phyloP scores from a whole-genome alignment of 2,888 invertebrate species.

The Autographa gamma region DNA sequence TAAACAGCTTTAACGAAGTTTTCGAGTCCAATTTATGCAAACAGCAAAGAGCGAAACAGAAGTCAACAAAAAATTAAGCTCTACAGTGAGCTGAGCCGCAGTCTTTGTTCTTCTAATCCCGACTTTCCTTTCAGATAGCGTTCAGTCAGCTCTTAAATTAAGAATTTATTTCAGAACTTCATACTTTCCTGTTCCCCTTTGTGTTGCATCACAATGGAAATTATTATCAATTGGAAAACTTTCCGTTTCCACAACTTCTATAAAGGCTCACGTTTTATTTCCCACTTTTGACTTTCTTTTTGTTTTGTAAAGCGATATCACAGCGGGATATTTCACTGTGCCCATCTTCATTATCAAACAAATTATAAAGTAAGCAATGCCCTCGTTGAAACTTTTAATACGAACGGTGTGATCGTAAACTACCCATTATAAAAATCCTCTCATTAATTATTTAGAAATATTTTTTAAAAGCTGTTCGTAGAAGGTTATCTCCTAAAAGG shows the following conservation, averaged over 20 bases:
- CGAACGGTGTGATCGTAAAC: slow-evolving; percentile 47
- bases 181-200: slow-evolving; percentile 84
- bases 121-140: slow-evolving; percentile 84
- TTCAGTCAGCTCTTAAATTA: slow-evolving; percentile 86
- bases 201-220: slow-evolving; percentile 86
- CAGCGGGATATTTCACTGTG: slow-evolving; percentile 63
- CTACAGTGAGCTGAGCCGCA: slow-evolving; percentile 70
- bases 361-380: slow-evolving; percentile 53
- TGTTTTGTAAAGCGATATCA: slow-evolving; percentile 69
- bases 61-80: slow-evolving; percentile 80
- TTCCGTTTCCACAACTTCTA: slow-evolving; percentile 80
- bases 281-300: slow-evolving; percentile 76
- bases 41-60: slow-evolving; percentile 76
- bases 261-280: slow-evolving; percentile 82
- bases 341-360: slow-evolving; percentile 63
- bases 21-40: slow-evolving; percentile 69
- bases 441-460: slow-evolving; percentile 71
- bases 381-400: slow-evolving; percentile 43
- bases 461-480: slow-evolving; percentile 68
- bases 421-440: slow-evolving; percentile 56
- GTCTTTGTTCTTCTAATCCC: slow-evolving; percentile 85
- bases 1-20: slow-evolving; percentile 67
- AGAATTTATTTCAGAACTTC: slow-evolving; percentile 87
- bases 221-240: slow-evolving; percentile 87
- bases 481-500: slow-evolving; percentile 77